Base-by-base conservation (phyloP, 2,113 vertebrate genomes). In the Urocynchramus pylzowi region DNA sequence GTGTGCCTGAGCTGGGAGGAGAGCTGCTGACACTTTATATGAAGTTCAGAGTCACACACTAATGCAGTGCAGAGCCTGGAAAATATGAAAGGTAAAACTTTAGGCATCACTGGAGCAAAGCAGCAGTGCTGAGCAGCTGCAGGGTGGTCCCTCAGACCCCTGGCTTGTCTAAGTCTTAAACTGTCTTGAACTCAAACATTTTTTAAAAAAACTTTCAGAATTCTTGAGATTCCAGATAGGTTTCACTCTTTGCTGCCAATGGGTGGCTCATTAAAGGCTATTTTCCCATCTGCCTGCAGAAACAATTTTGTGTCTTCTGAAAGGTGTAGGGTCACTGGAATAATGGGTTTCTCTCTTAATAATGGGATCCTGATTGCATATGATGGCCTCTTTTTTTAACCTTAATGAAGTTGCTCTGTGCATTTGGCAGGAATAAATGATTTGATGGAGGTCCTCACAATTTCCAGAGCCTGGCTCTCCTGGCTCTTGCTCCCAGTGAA, bases 211-310 rank as follows among this genome's bases (percentile, higher is more conserved):
- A 22, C 52, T 60, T 59, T 11, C 11, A n/a, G 45, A 37, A 21
- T 44, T 86, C 35, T 70, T 85, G 44, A 75, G 75, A 47, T 41
- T 41, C 22, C 80, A 75, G 47, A 3, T 10, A 41, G 26, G 26
- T 77, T 67, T 92, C 6, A 18, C 68, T 78, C 60, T 64, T 45
- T 33, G 28, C 39, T 61, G 53, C 87, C 67, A 67, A 78, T 39
- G 63, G 63, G 35, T 67, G 64, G 26, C 44, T 75, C 84, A 27
- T 82, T 75, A 87, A 78, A 60, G 56, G 75, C 52, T n/a, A 7
- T 49, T 93, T 96, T 82, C 68, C 80, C 65, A 59, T 60, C 54
- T 59, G n/a, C 33, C 47, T 75, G 64, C 39, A 89, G 86, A 64
- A 94, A 75, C 27, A 75, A 28, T 52, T 67, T 60, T 31, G 10